Evolutionary conservation across 1,140 invertebrate genomes (phyloP), one percentile per base, ranked within the genome.

Genomic region (Drosophila leontia): DNA sequence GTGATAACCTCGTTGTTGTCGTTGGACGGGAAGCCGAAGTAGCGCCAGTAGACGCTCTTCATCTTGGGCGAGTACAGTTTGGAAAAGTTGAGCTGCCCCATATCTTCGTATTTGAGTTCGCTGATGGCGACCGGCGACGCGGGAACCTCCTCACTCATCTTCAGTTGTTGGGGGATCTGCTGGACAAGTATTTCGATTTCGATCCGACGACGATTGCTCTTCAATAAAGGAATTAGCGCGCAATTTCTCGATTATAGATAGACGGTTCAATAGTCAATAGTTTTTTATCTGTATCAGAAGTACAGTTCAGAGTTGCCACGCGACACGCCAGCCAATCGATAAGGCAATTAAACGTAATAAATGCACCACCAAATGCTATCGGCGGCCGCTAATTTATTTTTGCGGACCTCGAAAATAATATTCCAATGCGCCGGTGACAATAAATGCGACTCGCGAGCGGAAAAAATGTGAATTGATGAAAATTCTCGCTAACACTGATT

Each of bases 41-140:
- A 95, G 75, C 95, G 95, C 95, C 95, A 95, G 81, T 95, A 95
- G 47, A 95, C 94, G 75, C 94, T 95, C 60, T 95, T 92, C 95
- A 95, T 95, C 68, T 92, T 92, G 7, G 91, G 91, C 55, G 88
- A 90, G 56, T 92, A 88, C 45, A 92, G 78, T 56, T 92, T 92
- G 60, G 85, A 80, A 34, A 92, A 92, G 51, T 92, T 92, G 13
- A 90, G 62, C 53, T 90, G 81, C 51, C 81, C 84, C 64, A 90
- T 78, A 82, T 88, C 85, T 26, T 88, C 85, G 41, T 86, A 85
- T 62, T 88, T 88, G 55, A 88, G 50, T 17, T 85, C 85, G 45
- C 37, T 35, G 35, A 84, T 64, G 34, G 80, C 78, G 50, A 85
- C 75, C 29, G 85, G 81, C 34, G 84, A 90, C 45, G 57, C 45